Percentiles rank a stretch among this genome's conserved stretches.
Conservation (phyloP, 2,888 invertebrate genomes). For the Allacma fusca region DNA sequence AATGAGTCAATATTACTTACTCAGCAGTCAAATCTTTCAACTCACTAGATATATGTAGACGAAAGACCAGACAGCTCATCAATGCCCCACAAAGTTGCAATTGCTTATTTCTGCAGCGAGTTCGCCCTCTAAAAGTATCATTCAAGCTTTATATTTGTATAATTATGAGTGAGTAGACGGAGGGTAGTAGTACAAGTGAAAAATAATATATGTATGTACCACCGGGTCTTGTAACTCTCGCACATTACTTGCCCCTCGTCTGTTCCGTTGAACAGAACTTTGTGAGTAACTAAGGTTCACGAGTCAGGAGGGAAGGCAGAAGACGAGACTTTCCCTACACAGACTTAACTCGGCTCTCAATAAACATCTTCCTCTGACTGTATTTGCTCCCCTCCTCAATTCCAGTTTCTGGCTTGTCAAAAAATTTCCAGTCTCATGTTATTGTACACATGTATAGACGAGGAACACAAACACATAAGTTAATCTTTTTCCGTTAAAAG, state of each 20-base stretch:
- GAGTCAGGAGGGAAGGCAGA: background rate
- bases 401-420: conserved; percentile 39
- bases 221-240: background rate
- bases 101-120: no score
- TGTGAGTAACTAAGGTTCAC: background rate
- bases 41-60: no score
- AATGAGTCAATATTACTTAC: no score
- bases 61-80: no score
- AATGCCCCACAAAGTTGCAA: no score
- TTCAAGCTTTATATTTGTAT: no score
- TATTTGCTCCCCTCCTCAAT: conserved; percentile 24
- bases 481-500: conserved; percentile 39
- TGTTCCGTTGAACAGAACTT: background rate
- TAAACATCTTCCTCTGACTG: conserved; percentile 34
- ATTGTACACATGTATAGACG: background rate
- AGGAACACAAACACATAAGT: background rate
- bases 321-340: conserved; percentile 12
- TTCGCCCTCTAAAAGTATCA: no score
- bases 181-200: background rate
- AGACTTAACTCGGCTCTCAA: conserved; percentile 29
- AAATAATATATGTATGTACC: background rate
- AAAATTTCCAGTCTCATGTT: conserved; percentile 24
- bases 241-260: background rate
- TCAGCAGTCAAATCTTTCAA: no score
- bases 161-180: background rate